Conservation (phyloP, 2,113 vertebrate species). For the Myanophis thanlyinensis region DNA sequence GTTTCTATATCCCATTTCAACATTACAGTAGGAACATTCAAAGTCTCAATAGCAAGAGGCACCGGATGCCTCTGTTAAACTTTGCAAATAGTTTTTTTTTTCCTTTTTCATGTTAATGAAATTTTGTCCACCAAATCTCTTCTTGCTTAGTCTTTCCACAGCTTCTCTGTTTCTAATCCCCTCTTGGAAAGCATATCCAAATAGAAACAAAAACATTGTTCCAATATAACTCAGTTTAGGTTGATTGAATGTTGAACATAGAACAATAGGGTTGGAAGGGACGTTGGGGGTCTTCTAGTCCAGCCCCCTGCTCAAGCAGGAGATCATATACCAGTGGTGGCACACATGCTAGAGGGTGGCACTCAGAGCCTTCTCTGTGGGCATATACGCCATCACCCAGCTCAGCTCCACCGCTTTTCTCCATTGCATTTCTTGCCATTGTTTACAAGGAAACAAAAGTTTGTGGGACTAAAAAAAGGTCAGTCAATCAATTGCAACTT, state of each 20-base stretch:
- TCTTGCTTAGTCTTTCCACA: not conserved
- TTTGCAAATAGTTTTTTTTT: not conserved
- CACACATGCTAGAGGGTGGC: no score
- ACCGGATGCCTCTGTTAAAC: not conserved
- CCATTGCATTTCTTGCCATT: no score
- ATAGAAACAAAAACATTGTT: not conserved
- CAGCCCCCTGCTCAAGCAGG: no score
- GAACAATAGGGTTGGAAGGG: no score
- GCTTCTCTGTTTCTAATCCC: not conserved
- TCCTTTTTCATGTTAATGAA: not conserved
- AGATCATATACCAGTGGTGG: no score
- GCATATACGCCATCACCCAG: no score
- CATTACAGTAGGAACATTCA: not conserved
- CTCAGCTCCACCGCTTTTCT: no score
- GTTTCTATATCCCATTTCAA: not conserved
- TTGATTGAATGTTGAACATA: not conserved
- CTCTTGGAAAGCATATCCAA: not conserved
- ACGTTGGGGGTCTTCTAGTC: no score
- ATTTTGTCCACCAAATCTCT: not conserved
- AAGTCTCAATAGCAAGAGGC: not conserved
- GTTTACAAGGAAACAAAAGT: no score
- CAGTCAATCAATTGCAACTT: no score
- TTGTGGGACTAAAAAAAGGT: no score
- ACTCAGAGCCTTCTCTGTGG: no score
- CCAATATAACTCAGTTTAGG: not conserved